Percentiles rank a stretch among this genome's conserved stretches.
Evolutionary conservation across 1,140 invertebrate genomes (phyloP).

Genomic region (Macrocentrus cingulum): DNA sequence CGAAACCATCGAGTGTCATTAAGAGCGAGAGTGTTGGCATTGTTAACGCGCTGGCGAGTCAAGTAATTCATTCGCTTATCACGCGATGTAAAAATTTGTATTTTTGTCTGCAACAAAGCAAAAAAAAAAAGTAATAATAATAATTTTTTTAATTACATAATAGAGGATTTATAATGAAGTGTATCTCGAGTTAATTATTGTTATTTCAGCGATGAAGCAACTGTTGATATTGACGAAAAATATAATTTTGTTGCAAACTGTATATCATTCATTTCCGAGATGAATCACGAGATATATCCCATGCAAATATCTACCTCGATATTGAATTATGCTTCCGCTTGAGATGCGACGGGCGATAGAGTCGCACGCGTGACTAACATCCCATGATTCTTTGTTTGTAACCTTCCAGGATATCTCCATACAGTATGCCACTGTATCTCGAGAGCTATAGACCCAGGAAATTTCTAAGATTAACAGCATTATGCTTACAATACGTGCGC

Average conservation of each 20-base stretch:
- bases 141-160: neutral
- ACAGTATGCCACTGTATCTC: neutral
- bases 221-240: neutral
- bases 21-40: constrained; percentile 12
- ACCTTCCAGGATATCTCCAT: constrained; percentile 2
- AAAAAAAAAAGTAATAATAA: neutral
- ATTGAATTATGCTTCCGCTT: constrained; percentile 54
- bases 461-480: constrained; percentile 6
- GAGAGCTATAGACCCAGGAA: neutral
- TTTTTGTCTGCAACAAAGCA: neutral
- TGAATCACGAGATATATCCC: constrained; percentile 54
- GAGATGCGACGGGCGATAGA: constrained; percentile 47
- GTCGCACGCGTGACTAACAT: constrained; percentile 42
- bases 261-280: constrained; percentile 47
- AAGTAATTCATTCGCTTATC: constrained; percentile 16
- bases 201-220: too few species aligned
- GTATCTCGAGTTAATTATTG: too few species aligned
- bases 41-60: constrained; percentile 16
- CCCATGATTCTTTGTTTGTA: constrained; percentile 13
- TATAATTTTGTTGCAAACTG: constrained; percentile 17
- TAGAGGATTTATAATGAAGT: too few species aligned
- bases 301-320: constrained; percentile 48
- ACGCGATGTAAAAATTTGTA: constrained; percentile 12
- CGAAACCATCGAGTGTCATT: constrained; percentile 16
- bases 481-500: neutral